Base-by-base conservation (phyloP, 1,140 invertebrate species). In the Drosophila auraria region DNA sequence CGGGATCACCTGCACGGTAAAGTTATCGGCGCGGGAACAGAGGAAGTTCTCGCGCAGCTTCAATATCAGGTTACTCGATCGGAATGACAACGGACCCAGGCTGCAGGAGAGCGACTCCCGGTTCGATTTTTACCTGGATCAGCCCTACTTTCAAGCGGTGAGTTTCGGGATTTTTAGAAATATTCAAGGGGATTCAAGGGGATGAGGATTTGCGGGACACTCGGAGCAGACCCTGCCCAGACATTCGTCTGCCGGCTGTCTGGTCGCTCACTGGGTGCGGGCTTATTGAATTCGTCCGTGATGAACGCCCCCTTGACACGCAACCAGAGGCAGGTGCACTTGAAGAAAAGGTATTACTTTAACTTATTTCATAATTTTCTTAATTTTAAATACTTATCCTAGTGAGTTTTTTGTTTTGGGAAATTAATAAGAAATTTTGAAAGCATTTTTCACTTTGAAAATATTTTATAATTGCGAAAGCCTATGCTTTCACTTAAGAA, bases 81-180 rank as follows among this genome's bases (percentile, higher is more conserved):
- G 92, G 47, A 93, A 93, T 50, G 92, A 93, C 49, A 93, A 93
- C 58, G 92, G 92, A 15, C 92, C 90, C 8, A 61, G 64, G n/a
- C 62, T 93, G 53, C 92, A 93, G 71, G 79, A 93, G 54, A 78
- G 74, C 8, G 76, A 78, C 17, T 68, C 78, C 1, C 64, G 64
- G 15, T 91, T 90, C 36, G 57, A 92, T 57, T 93, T 93, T 63
- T 25, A 78, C 36, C 65, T 93, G 80, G 82, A 90, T 17, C 78
- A 92, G 74, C 92, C 92, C 14, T 91, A 90, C 61, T 92, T 93
- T 54, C 84, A 90, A 33, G 72, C 61, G 92, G 92, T 93, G 53
- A 93, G 92, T 77, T 50, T n/a, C 5, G 49, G 5, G 23, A 33
- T 17, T 65, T 30, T 15, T 9, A 6, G 33, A 3, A 20, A 30